Percentiles rank a stretch among this genome's conserved stretches.
Conservation (phyloP, 2,888 invertebrate species). For the Andrena bucephala region DNA sequence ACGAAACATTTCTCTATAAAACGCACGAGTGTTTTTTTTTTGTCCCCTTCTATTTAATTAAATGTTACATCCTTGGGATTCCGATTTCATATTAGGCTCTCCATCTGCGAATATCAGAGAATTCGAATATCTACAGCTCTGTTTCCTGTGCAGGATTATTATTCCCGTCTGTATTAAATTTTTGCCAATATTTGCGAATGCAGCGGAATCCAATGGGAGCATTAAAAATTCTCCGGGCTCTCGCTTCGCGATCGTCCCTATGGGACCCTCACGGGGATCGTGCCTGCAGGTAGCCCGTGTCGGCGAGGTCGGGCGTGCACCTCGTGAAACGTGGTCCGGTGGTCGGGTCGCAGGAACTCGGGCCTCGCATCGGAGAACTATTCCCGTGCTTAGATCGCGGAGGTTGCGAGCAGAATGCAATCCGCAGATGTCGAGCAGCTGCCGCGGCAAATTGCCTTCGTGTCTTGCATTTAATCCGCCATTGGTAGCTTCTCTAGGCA, state of each 20-base stretch:
- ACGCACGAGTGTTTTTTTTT: neutral
- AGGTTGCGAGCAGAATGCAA: constrained; percentile 73
- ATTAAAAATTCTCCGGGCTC: no score
- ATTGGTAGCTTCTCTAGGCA: constrained; percentile 66
- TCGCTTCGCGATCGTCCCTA: no score
- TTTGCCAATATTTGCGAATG: no score
- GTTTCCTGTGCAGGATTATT: no score
- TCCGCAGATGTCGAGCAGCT: constrained; percentile 83
- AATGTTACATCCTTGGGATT: no score
- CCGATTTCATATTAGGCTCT: no score
- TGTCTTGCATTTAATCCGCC: constrained; percentile 69
- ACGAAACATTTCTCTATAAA: neutral
- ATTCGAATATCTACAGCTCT: no score
- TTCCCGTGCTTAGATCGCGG: constrained; percentile 66
- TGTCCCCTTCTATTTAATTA: neutral
- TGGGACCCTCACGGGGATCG: neutral
- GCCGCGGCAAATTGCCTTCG: constrained; percentile 72
- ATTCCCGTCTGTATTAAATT: no score
- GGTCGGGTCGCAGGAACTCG: constrained; percentile 17
- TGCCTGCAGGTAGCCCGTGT: constrained; percentile 18
- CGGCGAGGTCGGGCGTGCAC: constrained; percentile 27
- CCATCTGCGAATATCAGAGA: no score
- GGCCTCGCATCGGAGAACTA: constrained; percentile 55
- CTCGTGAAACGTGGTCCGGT: constrained; percentile 18
- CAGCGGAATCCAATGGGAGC: no score